Evolutionary conservation across 2,113 vertebrate species (phyloP), one percentile per base, ranked within the genome.

Genomic region (Chionodraco myersi): DNA sequence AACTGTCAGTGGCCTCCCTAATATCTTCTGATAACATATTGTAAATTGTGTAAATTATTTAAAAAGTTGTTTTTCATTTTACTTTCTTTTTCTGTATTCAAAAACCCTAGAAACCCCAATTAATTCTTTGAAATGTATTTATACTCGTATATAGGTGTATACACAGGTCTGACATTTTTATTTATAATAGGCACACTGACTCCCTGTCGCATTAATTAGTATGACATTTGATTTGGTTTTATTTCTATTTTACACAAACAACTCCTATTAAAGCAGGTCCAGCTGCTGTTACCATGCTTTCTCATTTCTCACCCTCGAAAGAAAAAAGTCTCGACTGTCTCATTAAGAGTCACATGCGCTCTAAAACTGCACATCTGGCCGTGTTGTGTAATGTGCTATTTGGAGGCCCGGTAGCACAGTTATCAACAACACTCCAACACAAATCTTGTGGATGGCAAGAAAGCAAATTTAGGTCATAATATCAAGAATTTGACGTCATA

Each of bases 361-460:
- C 75, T 68, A 72, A 87, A 84, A 75, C 65, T 67, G 90, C 86
- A 91, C 90, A 92, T 92, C 85, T 92, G 90, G 85, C 71, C 64
- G 13, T 23, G 79, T 82, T 89, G 86, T 89, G 76, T 89, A 90
- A 91, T 48, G 74, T 45, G 71, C 72, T 71, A 77, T 81, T 75
- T 75, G 70, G 56, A 86, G 64, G 58, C 78, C 83, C 75, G 44
- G 83, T 77, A 71, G 78, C 77, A 67, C 56, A 64, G 53, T 71
- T 66, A 71, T 68, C 61, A 81, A 6, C 62, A 41, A 41, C 83
- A 80, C 80, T 82, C 82, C 88, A 87, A 87, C 84, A 82, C 69
- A 52, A 59, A 68, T 63, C 68, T 62, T 2, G 23, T 15, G 2
- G 36, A 73, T 45, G 5, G 56, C 34, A 45, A 65, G 49, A 44